Evolutionary conservation across 2,888 invertebrate species (phyloP).

Genomic region (Drosophila aldrichi): DNA sequence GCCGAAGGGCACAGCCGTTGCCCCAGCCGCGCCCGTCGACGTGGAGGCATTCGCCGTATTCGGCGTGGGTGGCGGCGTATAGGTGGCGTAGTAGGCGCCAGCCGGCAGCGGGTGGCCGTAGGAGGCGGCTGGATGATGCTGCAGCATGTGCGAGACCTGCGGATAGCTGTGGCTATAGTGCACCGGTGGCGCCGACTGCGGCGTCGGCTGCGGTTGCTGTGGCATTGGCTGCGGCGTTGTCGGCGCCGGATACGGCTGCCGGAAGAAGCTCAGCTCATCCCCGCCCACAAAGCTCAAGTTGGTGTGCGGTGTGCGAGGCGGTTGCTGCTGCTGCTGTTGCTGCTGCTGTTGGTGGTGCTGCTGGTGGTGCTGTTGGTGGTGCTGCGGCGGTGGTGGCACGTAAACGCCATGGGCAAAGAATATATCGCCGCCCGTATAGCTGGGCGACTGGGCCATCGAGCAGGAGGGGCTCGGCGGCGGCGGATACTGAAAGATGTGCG

Average conservation of each 20-base stretch:
- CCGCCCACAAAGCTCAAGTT: slow-evolving; percentile 82
- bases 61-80: slow-evolving; percentile 83
- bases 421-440: slow-evolving; percentile 81
- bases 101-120: slow-evolving; percentile 51
- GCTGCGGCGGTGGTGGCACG: slow-evolving; percentile 51
- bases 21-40: slow-evolving; percentile 30
- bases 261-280: slow-evolving; percentile 83
- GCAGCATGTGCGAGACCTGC: slow-evolving; percentile 69
- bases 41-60: slow-evolving; percentile 73
- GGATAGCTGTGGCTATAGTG: slow-evolving; percentile 74
- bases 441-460: slow-evolving; percentile 78
- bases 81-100: slow-evolving; percentile 71
- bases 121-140: slow-evolving; percentile 64
- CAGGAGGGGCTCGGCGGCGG: slow-evolving; percentile 85
- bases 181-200: slow-evolving; percentile 83
- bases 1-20: slow-evolving; percentile 14
- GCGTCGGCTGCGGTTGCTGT: slow-evolving; percentile 64
- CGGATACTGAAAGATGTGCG: slow-evolving; percentile 84
- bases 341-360: slow-evolving; percentile 1
- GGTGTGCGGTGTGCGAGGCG: slow-evolving; percentile 78
- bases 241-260: slow-evolving; percentile 78
- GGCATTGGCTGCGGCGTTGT: slow-evolving; percentile 74
- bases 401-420: slow-evolving; percentile 83
- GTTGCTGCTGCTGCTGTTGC: background rate
- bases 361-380: background rate